phyloP scores from a whole-genome alignment of 2,113 vertebrate genomes.

The Syrrhaptes paradoxus region DNA sequence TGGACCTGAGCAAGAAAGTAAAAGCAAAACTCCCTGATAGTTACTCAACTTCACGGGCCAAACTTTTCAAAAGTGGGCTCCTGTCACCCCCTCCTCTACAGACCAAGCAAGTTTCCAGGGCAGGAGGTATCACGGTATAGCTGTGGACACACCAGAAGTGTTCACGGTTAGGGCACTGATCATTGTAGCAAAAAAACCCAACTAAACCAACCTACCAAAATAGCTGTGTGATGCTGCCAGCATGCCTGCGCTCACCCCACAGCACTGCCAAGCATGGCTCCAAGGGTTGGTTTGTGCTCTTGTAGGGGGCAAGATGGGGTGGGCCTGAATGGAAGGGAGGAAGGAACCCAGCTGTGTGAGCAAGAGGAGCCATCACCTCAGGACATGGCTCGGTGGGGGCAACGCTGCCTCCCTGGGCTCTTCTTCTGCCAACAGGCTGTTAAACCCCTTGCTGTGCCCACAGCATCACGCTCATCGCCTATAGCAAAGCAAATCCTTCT shows the following conservation, averaged over 20 bases:
- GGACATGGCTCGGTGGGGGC: fast-evolving
- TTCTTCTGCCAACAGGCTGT: neutral
- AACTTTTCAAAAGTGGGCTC: neutral
- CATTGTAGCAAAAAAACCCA: neutral
- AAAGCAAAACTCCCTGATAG: neutral
- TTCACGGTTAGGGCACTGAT: neutral
- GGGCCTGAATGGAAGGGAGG: neutral
- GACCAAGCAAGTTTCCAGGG: neutral
- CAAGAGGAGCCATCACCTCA: neutral
- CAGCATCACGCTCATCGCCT: fast-evolving
- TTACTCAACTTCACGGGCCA: neutral
- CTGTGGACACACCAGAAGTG: neutral
- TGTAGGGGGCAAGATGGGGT: fast-evolving
- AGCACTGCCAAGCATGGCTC: neutral
- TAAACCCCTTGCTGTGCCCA: neutral
- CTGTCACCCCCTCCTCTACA: neutral
- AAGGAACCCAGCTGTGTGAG: neutral
- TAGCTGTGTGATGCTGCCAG: fast-evolving
- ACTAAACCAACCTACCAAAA: neutral
- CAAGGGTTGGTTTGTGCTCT: neutral
- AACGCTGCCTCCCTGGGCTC: neutral
- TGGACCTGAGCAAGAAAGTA: neutral
- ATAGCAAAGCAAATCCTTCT: neutral
- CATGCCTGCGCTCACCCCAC: fast-evolving
- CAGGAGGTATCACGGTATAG: neutral